Evolutionary conservation across 2,797 vertebrate genomes (phyloP).

Genomic region (Crax fasciolata): DNA sequence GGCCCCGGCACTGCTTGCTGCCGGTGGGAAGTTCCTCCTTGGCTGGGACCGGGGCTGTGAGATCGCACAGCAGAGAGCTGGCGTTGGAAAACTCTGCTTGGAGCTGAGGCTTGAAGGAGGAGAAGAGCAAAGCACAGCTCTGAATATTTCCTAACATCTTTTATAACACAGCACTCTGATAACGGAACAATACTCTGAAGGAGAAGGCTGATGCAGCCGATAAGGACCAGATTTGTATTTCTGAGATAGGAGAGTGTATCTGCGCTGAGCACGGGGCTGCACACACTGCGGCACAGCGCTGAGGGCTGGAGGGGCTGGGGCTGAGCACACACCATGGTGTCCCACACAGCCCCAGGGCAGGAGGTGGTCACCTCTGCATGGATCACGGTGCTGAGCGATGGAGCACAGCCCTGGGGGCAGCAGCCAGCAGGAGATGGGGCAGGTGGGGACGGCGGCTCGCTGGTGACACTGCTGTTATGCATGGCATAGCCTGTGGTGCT

Average conservation of each 20-base stretch:
- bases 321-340: no score
- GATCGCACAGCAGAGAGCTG: no score
- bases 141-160: not conserved
- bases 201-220: not conserved
- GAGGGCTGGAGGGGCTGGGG: no score
- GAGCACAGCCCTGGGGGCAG: no score
- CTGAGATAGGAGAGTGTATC: not conserved
- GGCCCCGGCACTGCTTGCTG: not conserved
- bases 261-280: not conserved
- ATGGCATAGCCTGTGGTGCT: not conserved
- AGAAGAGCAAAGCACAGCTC: not conserved
- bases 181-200: not conserved
- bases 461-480: not conserved
- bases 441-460: no score
- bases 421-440: no score
- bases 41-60: not conserved
- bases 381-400: no score
- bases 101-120: not conserved
- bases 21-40: not conserved
- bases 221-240: conserved; percentile 9
- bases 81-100: not conserved
- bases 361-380: no score
- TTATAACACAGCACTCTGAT: not conserved
- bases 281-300: no score
- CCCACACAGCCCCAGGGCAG: no score